A percentile compares a stretch with the other conserved stretches of the same genome.
Conservation (phyloP, 2,113 vertebrate genomes). For the Crocuta crocuta region DNA sequence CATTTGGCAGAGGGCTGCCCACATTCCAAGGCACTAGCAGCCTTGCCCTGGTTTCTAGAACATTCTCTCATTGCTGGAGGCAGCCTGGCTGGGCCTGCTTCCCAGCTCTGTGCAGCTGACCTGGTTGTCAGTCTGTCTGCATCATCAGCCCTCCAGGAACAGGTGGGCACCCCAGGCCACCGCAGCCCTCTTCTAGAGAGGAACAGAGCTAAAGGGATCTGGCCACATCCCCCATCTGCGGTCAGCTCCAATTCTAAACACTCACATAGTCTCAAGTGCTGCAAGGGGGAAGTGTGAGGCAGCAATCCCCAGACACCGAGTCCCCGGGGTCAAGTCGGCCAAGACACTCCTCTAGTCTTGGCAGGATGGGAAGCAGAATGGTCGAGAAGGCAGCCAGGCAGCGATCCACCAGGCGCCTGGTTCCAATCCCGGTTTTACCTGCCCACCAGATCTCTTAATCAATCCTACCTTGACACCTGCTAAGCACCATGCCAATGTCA, state of each 20-base stretch:
- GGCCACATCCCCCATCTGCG: neutral
- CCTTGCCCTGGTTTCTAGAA: neutral
- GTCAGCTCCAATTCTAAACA: neutral
- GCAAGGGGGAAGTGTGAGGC: neutral
- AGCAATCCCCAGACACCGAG: accelerated
- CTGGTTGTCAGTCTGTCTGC: neutral
- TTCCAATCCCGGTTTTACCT: neutral
- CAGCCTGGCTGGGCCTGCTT: too few relatives aligned
- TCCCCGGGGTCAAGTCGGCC: neutral
- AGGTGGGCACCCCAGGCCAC: neutral
- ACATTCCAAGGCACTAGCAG: neutral
- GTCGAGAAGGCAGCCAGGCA: neutral
- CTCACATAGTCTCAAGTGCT: neutral
- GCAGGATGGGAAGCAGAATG: neutral
- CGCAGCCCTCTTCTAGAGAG: neutral
- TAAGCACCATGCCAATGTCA: neutral
- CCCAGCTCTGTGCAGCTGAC: neutral
- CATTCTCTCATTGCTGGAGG: neutral
- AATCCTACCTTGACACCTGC: neutral
- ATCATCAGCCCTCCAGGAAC: neutral
- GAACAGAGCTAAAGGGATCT: neutral
- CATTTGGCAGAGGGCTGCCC: neutral
- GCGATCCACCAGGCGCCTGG: neutral
- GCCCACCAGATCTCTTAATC: neutral
- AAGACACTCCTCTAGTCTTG: neutral